Evolutionary conservation across 2,797 vertebrate genomes (phyloP).

Genomic region (Sylvilagus floridanus): DNA sequence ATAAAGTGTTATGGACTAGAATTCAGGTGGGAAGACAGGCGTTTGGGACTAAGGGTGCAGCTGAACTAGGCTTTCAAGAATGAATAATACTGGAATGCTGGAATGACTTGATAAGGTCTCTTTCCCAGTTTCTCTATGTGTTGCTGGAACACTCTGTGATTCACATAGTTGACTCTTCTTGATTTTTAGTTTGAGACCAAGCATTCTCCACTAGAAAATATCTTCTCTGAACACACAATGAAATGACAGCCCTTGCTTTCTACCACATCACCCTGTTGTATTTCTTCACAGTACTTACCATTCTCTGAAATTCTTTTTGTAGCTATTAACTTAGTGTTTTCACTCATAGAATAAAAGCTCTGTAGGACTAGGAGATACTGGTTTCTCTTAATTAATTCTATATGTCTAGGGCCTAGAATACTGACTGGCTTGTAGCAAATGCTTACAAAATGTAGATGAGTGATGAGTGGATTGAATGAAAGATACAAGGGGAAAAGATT

Average conservation of each 20-base stretch:
- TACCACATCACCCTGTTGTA: neutral
- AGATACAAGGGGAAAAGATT: neutral
- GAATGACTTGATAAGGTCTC: neutral
- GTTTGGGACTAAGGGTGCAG: neutral
- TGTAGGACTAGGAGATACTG: neutral
- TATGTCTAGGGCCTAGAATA: neutral
- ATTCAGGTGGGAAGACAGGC: constrained; percentile 53
- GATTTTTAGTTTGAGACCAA: constrained; percentile 53
- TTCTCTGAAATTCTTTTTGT: constrained; percentile 11
- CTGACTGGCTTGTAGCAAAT: neutral
- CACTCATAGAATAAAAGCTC: constrained; percentile 26
- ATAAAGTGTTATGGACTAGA: neutral
- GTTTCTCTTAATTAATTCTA: neutral
- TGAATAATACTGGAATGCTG: neutral
- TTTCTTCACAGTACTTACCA: neutral
- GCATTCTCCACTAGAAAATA: constrained; percentile 22
- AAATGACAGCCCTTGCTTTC: neutral
- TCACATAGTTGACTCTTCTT: constrained; percentile 29
- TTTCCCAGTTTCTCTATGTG: neutral
- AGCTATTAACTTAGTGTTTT: constrained; percentile 10
- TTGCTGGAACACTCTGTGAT: neutral
- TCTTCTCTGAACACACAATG: neutral
- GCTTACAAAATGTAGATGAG: constrained; percentile 11
- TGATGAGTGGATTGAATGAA: neutral
- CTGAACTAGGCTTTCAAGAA: constrained; percentile 50